phyloP scores from a whole-genome alignment of 2,888 invertebrate genomes.

The Drosophila putrida region DNA sequence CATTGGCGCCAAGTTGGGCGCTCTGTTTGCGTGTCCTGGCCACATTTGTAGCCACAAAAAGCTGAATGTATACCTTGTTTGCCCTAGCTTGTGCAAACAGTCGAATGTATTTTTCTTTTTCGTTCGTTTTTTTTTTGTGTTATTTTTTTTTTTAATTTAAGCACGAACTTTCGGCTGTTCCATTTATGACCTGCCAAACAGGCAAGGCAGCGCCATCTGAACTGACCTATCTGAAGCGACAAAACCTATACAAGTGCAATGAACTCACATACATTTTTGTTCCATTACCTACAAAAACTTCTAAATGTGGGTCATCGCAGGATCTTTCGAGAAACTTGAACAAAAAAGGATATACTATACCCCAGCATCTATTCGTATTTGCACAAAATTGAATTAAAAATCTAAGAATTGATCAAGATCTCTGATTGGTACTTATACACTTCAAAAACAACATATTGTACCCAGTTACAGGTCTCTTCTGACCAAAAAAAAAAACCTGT shows the following conservation, averaged over 20 bases:
- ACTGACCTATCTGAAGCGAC: conserved; percentile 55
- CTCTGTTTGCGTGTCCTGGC: conserved; percentile 67
- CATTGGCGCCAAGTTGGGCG: conserved; percentile 68
- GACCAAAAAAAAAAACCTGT: not conserved
- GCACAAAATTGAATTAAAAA: no score
- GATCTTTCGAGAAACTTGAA: not conserved
- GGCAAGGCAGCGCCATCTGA: conserved; percentile 50
- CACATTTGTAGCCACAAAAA: conserved; percentile 58
- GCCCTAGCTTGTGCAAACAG: conserved; percentile 37
- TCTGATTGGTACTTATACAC: no score
- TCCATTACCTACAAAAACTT: not conserved
- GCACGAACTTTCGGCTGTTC: conserved; percentile 41
- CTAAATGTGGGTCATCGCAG: conserved; percentile 37
- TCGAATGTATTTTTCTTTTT: conserved; percentile 10
- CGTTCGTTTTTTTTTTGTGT: no score
- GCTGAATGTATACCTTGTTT: conserved; percentile 36
- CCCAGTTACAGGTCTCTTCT: no score
- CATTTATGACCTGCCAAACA: conserved; percentile 33
- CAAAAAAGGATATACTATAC: not conserved
- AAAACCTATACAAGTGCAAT: conserved; percentile 40
- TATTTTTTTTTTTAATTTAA: not conserved
- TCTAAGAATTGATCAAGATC: no score
- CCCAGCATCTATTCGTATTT: no score
- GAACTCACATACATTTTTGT: conserved; percentile 43
- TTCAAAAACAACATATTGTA: no score